A percentile compares a stretch with the other conserved stretches of the same genome.
Conservation (phyloP, 2,888 invertebrate genomes). For the Lasioglossum pauxillum region DNA sequence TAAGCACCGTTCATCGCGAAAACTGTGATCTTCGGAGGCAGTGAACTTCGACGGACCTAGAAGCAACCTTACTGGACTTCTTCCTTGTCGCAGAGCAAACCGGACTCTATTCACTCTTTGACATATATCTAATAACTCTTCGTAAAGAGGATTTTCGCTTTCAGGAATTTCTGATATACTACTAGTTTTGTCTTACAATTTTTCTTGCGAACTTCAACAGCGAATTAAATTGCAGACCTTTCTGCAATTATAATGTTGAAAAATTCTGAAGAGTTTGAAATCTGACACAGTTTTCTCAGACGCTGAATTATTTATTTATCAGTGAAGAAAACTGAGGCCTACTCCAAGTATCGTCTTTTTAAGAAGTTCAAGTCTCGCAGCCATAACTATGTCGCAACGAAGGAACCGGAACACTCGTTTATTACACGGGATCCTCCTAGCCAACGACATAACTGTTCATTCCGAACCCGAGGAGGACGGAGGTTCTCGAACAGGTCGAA, state of each 20-base stretch:
- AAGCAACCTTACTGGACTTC: not conserved
- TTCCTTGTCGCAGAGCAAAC: not conserved
- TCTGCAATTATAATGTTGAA: not conserved
- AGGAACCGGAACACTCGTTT: not conserved
- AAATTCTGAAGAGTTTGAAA: not conserved
- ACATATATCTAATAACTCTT: not conserved
- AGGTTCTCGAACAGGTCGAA: not conserved
- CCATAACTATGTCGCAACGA: not conserved
- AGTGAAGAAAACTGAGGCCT: not conserved
- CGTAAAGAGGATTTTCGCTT: not conserved
- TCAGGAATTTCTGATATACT: too few species aligned
- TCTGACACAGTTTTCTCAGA: not conserved
- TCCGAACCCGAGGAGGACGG: not conserved
- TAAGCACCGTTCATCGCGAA: not conserved
- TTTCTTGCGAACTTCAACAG: not conserved
- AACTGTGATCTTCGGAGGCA: not conserved
- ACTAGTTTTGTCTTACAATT: not conserved
- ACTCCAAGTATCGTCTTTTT: not conserved
- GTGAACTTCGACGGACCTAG: not conserved
- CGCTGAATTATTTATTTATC: not conserved
- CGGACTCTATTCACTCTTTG: not conserved
- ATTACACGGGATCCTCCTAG: not conserved
- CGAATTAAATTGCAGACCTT: not conserved
- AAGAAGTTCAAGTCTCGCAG: not conserved
- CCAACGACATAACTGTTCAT: not conserved